These are phyloP conservation scores for Polypedilum pembai DNA, from an alignment of 1,140 invertebrate genomes.

Conservation along the genomic window DNA sequence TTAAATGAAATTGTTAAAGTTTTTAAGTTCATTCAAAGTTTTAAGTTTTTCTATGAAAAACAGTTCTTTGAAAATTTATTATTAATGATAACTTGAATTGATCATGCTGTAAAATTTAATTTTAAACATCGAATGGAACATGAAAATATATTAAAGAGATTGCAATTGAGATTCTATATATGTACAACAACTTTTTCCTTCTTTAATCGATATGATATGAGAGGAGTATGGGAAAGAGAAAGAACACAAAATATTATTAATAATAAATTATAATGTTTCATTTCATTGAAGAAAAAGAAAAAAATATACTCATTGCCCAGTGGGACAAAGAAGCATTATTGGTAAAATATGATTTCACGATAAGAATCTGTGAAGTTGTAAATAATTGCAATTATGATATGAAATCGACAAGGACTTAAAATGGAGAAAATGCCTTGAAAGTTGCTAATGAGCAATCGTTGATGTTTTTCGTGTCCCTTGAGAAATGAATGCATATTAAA, in stretches of 20 bases:
- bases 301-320: neutral
- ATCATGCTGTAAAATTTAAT: constrained; percentile 13
- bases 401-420: neutral
- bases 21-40: too few relatives aligned
- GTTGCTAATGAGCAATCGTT: neutral
- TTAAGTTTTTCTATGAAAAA: too few relatives aligned
- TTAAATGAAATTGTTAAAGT: too few relatives aligned
- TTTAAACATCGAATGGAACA: neutral
- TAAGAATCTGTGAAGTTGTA: neutral
- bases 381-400: constrained; percentile 20
- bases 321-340: neutral
- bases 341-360: neutral
- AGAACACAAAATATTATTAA: neutral
- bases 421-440: neutral
- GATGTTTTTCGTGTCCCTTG: too few relatives aligned
- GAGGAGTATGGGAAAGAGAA: neutral
- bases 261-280: constrained; percentile 9
- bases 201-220: too few relatives aligned
- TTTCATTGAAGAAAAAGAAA: neutral
- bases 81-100: neutral
- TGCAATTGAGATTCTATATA: neutral
- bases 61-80: neutral
- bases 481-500: neutral
- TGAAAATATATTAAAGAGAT: neutral
- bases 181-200: neutral